Evolutionary conservation across 2,888 invertebrate species (phyloP), one percentile per base, ranked within the genome.

Genomic region (Pristionchus entomophagus): DNA sequence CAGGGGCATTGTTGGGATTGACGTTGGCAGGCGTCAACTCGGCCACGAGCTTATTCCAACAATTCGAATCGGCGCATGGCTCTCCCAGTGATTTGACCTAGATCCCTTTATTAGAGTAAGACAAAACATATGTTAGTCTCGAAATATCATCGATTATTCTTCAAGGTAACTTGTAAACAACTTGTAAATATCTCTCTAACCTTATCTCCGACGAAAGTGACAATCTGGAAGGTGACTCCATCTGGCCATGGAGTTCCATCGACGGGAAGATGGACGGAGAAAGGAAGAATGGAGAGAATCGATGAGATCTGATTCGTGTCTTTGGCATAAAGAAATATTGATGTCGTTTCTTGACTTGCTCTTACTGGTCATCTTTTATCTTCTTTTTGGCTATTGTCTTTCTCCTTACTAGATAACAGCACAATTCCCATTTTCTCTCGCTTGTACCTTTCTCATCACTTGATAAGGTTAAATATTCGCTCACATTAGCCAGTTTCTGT

Each of bases 211-310:
- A 82, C 82, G 45, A 45, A 82, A 12, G 82, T 82, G 5, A 41
- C 82, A 22, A 82, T 82, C 82, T 82, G 82, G 59, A 82, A 82
- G 0, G 82, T 82, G 22, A 82, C 82, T 29, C 82, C 82, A 29
- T 82, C 82, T 0, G 82, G 59, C 82, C 82, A 82, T 3, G 82
- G 22, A 29, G 56, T 45, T 14, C 82, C 59, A 26, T 82, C 82
- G 0, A 26, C 29, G 1, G 82, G 82, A 59, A 82, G 82, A 38
- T 82, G 56, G 0, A 82, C 82, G 32, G 82, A 82, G 59, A 51
- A 59, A 17, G 82, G 82, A n/a, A 82, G 82, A 2, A 82, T 8
- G 29, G 35, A 38, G 35, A 81, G 81, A 10, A 81, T 32, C 1
- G 32, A 22, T 1, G 81, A 35, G 29, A 81, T 81, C 81, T 81